Percentiles rank a stretch among this genome's conserved stretches.
Conservation (phyloP, 2,113 vertebrate genomes). For the Gila orcuttii region DNA sequence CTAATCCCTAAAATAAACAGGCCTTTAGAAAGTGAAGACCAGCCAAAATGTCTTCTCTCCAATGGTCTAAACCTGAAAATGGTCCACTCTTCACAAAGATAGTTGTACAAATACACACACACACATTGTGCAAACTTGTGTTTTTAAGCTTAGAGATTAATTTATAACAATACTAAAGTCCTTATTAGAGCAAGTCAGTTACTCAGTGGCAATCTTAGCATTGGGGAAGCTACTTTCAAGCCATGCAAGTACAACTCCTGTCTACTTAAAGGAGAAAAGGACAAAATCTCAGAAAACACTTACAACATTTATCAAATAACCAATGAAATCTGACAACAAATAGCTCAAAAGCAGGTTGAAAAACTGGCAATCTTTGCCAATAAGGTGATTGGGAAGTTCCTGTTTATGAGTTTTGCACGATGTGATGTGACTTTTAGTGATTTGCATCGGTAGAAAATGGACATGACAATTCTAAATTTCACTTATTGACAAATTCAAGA, state of each 20-base stretch:
- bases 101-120: no score
- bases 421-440: not conserved
- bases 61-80: no score
- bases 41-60: no score
- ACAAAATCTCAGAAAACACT: not conserved
- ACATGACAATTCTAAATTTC: not conserved
- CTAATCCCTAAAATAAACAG: no score
- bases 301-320: not conserved
- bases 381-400: not conserved
- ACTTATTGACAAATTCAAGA: not conserved
- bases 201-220: not conserved
- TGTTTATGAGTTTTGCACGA: not conserved
- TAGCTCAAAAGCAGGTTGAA: no score
- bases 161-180: not conserved
- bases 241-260: not conserved
- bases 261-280: not conserved
- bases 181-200: no score
- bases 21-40: no score
- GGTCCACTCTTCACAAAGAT: no score
- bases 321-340: not conserved
- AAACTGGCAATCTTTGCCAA: not conserved
- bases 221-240: not conserved
- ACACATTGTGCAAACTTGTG: not conserved
- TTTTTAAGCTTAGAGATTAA: not conserved
- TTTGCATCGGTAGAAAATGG: not conserved